Conservation (phyloP, 37 sponge, comb jelly and placozoan genomes). For the Tethya wilhelma region DNA sequence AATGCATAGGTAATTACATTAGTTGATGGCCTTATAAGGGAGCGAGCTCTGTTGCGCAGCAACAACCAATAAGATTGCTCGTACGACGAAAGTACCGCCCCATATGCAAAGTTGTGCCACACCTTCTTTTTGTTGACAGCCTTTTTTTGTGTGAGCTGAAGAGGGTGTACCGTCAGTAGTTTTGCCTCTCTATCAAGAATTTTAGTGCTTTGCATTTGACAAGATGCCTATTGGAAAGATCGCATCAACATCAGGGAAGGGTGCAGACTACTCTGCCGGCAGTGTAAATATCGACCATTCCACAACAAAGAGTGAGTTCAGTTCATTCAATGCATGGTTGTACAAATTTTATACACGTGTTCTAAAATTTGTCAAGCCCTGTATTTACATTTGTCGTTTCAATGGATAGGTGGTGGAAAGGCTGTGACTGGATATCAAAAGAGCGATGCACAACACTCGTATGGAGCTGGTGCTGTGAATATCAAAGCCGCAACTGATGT, state of each 20-base stretch:
- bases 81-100: not conserved
- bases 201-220: too few species aligned
- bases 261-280: constrained; percentile 87
- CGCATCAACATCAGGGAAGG: constrained; percentile 62
- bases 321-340: not conserved
- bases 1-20: not conserved
- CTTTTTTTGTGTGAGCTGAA: too few species aligned
- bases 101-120: constrained; percentile 2
- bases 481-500: constrained; percentile 57
- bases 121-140: constrained; percentile 31
- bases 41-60: constrained; percentile 28
- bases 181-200: not conserved
- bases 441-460: constrained; percentile 57
- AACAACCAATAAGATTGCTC: constrained; percentile 47
- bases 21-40: constrained; percentile 18
- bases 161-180: too few species aligned
- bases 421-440: constrained; percentile 63
- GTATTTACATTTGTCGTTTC: not conserved
- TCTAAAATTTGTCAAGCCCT: not conserved
- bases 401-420: constrained; percentile 49
- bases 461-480: constrained; percentile 86
- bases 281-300: constrained; percentile 47
- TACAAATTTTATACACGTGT: not conserved
- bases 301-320: constrained; percentile 51
- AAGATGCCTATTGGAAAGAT: constrained; percentile 92